Conservation (phyloP, 2,888 invertebrate species). For the Blera fallax region DNA sequence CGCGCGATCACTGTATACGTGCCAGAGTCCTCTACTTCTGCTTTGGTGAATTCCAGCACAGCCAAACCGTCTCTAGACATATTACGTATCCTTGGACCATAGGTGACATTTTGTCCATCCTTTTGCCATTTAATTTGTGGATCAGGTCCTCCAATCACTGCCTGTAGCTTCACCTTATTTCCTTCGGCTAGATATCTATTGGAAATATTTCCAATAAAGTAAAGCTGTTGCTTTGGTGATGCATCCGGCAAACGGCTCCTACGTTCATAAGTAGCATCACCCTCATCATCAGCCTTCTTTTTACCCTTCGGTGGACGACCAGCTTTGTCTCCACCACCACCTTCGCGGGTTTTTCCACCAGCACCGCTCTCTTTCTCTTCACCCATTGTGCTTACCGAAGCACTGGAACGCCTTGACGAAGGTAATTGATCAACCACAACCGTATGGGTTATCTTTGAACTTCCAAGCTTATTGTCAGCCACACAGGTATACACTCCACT, state of each 20-base stretch:
- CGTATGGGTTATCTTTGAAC: slow-evolving; percentile 88
- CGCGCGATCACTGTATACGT: slow-evolving; percentile 89
- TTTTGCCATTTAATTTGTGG: slow-evolving; percentile 89
- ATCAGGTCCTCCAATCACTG: slow-evolving; percentile 89
- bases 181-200: slow-evolving; percentile 84
- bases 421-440: slow-evolving; percentile 82
- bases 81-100: slow-evolving; percentile 79
- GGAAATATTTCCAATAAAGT: slow-evolving; percentile 79
- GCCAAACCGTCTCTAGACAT: slow-evolving; percentile 85
- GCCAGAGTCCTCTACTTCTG: slow-evolving; percentile 87
- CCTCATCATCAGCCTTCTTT: slow-evolving; percentile 76
- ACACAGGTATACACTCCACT: slow-evolving; percentile 82
- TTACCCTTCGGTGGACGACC: slow-evolving; percentile 75
- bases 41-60: slow-evolving; percentile 88
- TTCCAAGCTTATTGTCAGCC: slow-evolving; percentile 88
- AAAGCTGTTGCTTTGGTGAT: slow-evolving; percentile 82
- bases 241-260: slow-evolving; percentile 80
- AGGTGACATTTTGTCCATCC: slow-evolving; percentile 83
- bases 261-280: slow-evolving; percentile 84
- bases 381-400: slow-evolving; percentile 74
- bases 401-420: slow-evolving; percentile 79
- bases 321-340: slow-evolving; percentile 61
- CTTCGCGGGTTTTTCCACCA: slow-evolving; percentile 67
- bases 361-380: slow-evolving; percentile 75
- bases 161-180: slow-evolving; percentile 89